Base-by-base conservation (phyloP, 2,888 invertebrate species). In the Gasteruption jaculator region DNA sequence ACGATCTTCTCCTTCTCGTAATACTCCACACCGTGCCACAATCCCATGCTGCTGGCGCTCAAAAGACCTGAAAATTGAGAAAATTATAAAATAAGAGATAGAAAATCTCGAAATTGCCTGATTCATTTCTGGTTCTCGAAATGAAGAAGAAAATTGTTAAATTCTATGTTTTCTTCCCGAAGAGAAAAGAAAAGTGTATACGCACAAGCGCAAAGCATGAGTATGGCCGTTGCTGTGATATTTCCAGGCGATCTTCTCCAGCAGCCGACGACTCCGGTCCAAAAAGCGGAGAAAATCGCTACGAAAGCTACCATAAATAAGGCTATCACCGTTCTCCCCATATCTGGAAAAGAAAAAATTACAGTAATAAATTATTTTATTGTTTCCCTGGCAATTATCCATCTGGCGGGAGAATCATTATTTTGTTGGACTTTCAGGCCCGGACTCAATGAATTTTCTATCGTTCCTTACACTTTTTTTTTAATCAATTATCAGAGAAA, bases 21-120 rank as follows among this genome's bases (percentile, higher is more conserved):
- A 74, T 93, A 94, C 71, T 94, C 93, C 19, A 92, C 92, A 38
- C 91, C 92, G 68, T 94, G 93, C 93, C 93, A 94, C 33, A 93
- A 75, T 29, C 92, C 93, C 93, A 95, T 95, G 29, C 87, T 91
- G 45, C 91, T 92, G 21, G 93, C 94, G 51, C 91, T 85, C 59
- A 94, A 74, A 48, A 95, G 74, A 73, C 92, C 93, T 86, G 72
- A 14, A 19, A 29, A 39, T 46, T 8, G 19, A 15, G 19, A 26
- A 24, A 44, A 36, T 38, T 35, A 14, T 16, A 33, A 15, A 20
- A 18, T 29, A 31, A 36, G 22, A 15, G 10, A 15, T 36, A 3
- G 16, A n/a, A 16, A 30, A 36, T n/a, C n/a, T n/a, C n/a, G n/a
- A n/a, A n/a, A n/a, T n/a, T n/a, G n/a, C n/a, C n/a, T n/a, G n/a